Evolutionary conservation across 2,113 vertebrate species (phyloP), one percentile per base, ranked within the genome.

Genomic region (Bagarius yarrelli): DNA sequence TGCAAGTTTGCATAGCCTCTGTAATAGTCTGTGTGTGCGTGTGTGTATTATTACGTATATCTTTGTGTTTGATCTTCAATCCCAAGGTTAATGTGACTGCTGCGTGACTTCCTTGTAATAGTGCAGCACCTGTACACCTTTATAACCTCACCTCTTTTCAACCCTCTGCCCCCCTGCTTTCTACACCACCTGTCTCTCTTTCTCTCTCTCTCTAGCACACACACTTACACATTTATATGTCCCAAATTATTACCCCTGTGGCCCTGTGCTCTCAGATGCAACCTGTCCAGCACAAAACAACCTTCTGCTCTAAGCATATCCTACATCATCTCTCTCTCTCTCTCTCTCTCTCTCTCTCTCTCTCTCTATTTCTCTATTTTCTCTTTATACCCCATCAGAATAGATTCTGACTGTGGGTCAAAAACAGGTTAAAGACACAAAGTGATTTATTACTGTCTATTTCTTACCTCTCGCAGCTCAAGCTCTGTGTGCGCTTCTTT

Each of bases 61-160:
- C 36, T 3, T 76, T 25, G 15, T 76, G 21, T 9, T 2, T 55
- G 59, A 73, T 78, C 25, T 66, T 81, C 81, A 64, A 82, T 63
- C 71, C 3, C 60, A 71, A 85, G 80, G 83, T 85, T 82, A 82
- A 85, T 85, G 71, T 52, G 14, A 36, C 23, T 69, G 34, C 64
- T 71, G 69, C 40, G 27, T 71, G 32, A 71, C 40, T 78, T 52
- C 47, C 56, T 27, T 85, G 71, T 79, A 72, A 74, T 64, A 59
- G 44, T 34, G 60, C 23, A 80, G 67, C 67, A 85, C 80, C 80
- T 82, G 47, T 25, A 36, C 53, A 5, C 67, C 11, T 61, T 21
- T 76, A 66, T 76, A 55, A 71, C 77, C 81, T 85, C 55, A 71
- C 63, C 52, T 63, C 66, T 78, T 56, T n/a, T 67, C 19, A 57